Percentiles rank a stretch among this genome's conserved stretches.
phyloP scores from a whole-genome alignment of 1,140 invertebrate genomes.

The Whitmania pigra region DNA sequence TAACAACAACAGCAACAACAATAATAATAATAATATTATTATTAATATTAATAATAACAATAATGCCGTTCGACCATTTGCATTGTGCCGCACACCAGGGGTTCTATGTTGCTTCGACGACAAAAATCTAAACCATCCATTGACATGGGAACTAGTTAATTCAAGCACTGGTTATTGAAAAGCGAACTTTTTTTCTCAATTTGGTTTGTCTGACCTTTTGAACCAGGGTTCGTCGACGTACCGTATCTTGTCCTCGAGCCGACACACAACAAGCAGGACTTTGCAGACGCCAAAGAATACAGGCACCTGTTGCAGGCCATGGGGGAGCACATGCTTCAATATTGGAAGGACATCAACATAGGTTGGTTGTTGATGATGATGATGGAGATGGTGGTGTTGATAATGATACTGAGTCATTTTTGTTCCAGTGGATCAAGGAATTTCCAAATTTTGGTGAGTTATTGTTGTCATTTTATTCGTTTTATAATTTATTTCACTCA shows the following conservation, averaged over 20 bases:
- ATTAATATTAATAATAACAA: too few species aligned
- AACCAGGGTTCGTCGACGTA: conserved; percentile 41
- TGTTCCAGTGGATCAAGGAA: neutral
- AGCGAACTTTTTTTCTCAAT: too few species aligned
- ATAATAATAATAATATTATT: too few species aligned
- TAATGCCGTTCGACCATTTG: too few species aligned
- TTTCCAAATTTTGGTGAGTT: conserved; percentile 2
- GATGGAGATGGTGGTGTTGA: neutral
- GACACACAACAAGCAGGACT: conserved; percentile 47
- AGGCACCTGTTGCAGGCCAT: conserved; percentile 39
- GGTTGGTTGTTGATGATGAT: conserved; percentile 25
- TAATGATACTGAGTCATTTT: conserved; percentile 1
- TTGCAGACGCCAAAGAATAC: conserved; percentile 44
- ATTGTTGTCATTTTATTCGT: too few species aligned
- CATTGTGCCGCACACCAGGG: too few species aligned
- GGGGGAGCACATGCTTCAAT: conserved; percentile 43
- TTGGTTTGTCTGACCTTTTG: neutral
- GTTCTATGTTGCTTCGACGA: too few species aligned
- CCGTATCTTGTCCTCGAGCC: conserved; percentile 44
- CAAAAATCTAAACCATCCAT: too few species aligned
- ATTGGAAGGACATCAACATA: conserved; percentile 42
- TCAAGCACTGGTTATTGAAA: too few species aligned
- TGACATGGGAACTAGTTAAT: too few species aligned
- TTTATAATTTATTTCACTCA: too few species aligned
- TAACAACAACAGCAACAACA: too few species aligned